Base-by-base conservation (phyloP, 1,140 invertebrate genomes). In the Neuroterus valhalla region DNA sequence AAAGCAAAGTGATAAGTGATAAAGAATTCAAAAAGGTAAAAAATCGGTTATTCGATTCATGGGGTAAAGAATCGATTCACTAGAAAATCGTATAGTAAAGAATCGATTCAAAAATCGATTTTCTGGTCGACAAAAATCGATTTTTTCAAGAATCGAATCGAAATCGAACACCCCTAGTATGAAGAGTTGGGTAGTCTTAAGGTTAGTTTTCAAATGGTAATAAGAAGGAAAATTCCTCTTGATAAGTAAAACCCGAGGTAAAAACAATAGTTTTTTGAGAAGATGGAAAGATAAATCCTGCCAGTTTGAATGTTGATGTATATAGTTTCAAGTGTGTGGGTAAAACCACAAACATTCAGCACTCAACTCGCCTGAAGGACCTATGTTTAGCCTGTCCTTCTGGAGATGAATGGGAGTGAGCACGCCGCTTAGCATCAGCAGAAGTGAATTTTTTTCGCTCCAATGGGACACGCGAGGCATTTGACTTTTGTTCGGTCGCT, bases 381-480 rank as follows among this genome's bases (percentile, higher is more conserved):
- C 85, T 87, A 87, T 85, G 82, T 87, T 87, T 87, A 87, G 85
- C 83, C 70, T 74, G 66, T 68, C 81, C 77, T 85, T 85, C 84
- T 79, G 48, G 84, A 86, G 85, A 87, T 86, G 85, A 87, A 85
- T 86, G 82, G 75, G 78, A 76, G 74, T 78, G 68, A 77, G 78
- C 72, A 66, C 71, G 71, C 50, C 73, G 79, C 73, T 78, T 74
- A 81, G 78, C 79, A 75, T 75, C 75, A 44, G 55, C 14, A 62
- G 70, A 70, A 67, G 68, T 76, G 70, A 69, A 76, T 75, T 81
- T 81, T 81, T 81, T 78, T 75, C 81, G 71, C 72, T 52, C 48
- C 80, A 81, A 43, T 71, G 74, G 75, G 73, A 83, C 82, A 80
- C 74, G 78, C 80, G 74, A 81, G 75, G 76, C 76, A 81, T 83